These are phyloP conservation scores for Xenopus borealis DNA, from an alignment of 2,113 vertebrate species.

Conservation along the genomic window DNA sequence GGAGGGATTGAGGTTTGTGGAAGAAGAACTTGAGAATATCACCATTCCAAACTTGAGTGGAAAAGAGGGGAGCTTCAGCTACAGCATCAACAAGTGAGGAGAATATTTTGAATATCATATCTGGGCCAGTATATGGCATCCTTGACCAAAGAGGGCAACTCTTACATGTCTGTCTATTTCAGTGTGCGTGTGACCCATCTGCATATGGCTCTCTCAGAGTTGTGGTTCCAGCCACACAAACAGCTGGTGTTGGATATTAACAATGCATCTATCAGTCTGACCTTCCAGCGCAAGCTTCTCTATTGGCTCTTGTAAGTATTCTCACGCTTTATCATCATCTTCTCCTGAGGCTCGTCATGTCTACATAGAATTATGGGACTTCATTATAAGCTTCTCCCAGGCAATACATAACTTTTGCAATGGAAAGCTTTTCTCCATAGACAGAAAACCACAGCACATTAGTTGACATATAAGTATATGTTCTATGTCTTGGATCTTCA, in stretches of 20 bases:
- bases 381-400: too few relatives aligned
- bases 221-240: slow-evolving; percentile 77
- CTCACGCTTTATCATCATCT: too few relatives aligned
- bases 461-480: background rate
- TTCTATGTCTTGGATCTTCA: slow-evolving; percentile 47
- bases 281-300: slow-evolving; percentile 81
- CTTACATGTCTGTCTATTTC: slow-evolving; percentile 2
- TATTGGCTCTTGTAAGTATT: slow-evolving; percentile 95
- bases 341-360: too few relatives aligned
- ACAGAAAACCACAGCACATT: too few relatives aligned
- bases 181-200: slow-evolving; percentile 70
- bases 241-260: slow-evolving; percentile 78
- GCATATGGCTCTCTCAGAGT: slow-evolving; percentile 65
- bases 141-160: too few relatives aligned
- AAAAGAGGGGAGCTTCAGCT: slow-evolving; percentile 78
- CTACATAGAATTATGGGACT: too few relatives aligned
- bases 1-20: slow-evolving; percentile 86
- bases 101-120: too few relatives aligned
- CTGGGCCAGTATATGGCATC: too few relatives aligned
- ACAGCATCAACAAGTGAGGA: slow-evolving; percentile 87
- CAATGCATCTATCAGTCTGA: slow-evolving; percentile 84
- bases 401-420: too few relatives aligned
- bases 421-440: too few relatives aligned
- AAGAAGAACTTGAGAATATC: slow-evolving; percentile 88
- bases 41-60: slow-evolving; percentile 80